Evolutionary conservation across 2,888 invertebrate genomes (phyloP).

Genomic region (Serripes groenlandicus): DNA sequence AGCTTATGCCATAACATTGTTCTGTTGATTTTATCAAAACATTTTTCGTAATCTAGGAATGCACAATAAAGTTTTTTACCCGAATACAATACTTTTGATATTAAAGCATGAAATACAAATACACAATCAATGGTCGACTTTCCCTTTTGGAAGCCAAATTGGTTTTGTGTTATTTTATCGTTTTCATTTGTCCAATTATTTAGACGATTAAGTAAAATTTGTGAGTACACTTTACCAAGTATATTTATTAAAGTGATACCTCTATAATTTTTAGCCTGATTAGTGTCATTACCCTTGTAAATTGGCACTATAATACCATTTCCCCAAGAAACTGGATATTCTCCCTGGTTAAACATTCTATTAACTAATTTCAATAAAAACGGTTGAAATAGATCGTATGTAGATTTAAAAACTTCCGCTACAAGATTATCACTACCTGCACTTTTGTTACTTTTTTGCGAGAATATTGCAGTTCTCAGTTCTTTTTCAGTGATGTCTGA

Average conservation of each 20-base stretch:
- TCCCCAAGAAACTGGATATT: constrained; percentile 28
- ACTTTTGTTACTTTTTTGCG: constrained; percentile 16
- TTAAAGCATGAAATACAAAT: constrained; percentile 12
- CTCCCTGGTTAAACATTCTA: constrained; percentile 3
- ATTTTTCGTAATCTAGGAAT: constrained; percentile 17
- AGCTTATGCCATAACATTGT: not conserved
- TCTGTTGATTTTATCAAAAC: constrained; percentile 12
- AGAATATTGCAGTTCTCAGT: constrained; percentile 8
- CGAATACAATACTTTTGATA: not conserved
- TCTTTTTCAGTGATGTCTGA: constrained; percentile 17
- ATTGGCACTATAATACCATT: constrained; percentile 21
- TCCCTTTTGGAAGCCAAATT: constrained; percentile 1
- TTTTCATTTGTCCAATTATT: constrained; percentile 5
- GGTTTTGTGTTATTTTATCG: not conserved
- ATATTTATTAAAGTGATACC: constrained; percentile 5
- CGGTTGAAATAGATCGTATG: not conserved
- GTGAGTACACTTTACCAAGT: constrained; percentile 20
- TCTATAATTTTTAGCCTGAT: too few species aligned
- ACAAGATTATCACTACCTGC: not conserved
- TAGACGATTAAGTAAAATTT: constrained; percentile 22
- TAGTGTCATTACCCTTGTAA: not conserved
- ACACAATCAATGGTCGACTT: not conserved
- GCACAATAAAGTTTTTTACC: constrained; percentile 5
- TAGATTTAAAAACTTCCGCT: not conserved
- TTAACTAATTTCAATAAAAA: constrained; percentile 21